phyloP scores from a whole-genome alignment of 2,888 invertebrate genomes.

The Drosophila leonis region DNA sequence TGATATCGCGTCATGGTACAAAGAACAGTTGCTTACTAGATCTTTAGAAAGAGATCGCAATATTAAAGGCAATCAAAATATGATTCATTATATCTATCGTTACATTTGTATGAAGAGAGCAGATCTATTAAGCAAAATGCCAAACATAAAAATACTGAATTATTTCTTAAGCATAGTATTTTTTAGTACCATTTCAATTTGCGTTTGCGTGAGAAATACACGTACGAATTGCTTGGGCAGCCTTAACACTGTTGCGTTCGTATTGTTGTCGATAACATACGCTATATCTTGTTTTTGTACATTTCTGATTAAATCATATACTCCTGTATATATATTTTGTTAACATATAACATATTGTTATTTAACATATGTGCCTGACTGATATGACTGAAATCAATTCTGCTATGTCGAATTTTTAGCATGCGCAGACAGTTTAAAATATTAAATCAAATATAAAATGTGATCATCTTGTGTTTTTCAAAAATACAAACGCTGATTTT shows the following conservation, averaged over 20 bases:
- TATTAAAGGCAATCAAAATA: neutral
- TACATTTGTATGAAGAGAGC: slow-evolving; percentile 24
- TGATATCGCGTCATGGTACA: slow-evolving; percentile 34
- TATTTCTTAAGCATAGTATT: neutral
- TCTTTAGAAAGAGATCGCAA: slow-evolving; percentile 20
- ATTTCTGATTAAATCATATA: slow-evolving; percentile 10
- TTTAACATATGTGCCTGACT: neutral
- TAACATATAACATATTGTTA: neutral
- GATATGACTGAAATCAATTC: neutral
- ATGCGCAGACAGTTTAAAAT: slow-evolving; percentile 18
- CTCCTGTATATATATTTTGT: neutral
- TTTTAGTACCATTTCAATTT: slow-evolving; percentile 1
- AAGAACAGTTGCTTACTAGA: slow-evolving; percentile 25
- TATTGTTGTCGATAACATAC: slow-evolving; percentile 40
- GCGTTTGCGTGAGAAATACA: neutral
- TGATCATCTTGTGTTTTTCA: slow-evolving; percentile 32
- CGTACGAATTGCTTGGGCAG: slow-evolving; percentile 2
- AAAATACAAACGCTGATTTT: slow-evolving; percentile 10
- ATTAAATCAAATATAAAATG: slow-evolving; percentile 34
- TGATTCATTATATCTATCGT: neutral
- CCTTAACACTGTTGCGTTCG: slow-evolving; percentile 39
- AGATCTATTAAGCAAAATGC: slow-evolving; percentile 6
- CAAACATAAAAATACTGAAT: slow-evolving; percentile 15
- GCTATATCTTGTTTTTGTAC: slow-evolving; percentile 11
- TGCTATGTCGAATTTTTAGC: slow-evolving; percentile 4